Evolutionary conservation across 2,113 vertebrate species (phyloP), one percentile per base, ranked within the genome.

Genomic region (Brachyistius frenatus): DNA sequence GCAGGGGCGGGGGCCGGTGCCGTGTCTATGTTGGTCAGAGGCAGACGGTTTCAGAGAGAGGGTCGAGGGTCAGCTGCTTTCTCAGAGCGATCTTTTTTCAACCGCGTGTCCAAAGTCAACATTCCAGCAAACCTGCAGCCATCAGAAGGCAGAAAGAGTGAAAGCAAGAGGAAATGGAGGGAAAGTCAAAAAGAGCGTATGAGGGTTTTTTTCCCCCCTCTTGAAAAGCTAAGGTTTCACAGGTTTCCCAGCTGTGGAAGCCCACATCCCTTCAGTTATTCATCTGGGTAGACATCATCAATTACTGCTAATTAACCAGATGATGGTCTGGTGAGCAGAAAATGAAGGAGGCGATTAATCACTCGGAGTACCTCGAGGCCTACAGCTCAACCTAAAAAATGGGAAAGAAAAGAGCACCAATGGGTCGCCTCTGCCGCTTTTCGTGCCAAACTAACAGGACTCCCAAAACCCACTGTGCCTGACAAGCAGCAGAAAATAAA

Each of bases 311-410:
- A 94, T 94, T 89, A 94, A 93, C 81, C 83, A 73, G 78, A 92
- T 94, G 94, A 94, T 93, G 93, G 92, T 94, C 93, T 80, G 86
- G 78, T 94, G 93, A 93, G 79, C 90, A 92, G 86, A 91, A 87
- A 88, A 90, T 76, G 81, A 87, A 89, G 73, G 63, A 67, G 68
- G 83, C 56, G 74, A 93, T 93, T 91, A 87, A 92, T 90, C 89
- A 89, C 66, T 78, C 56, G 52, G 60, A 60, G 73, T 83, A 84
- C 71, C 76, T 86, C 69, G 6, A 66, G 75, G 62, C 39, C 50
- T 15, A 52, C 5, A n/a, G 49, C 49, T 66, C 50, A 60, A 71
- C 57, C 63, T 63, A 52, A 73, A 52, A 52, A 6, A 39, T 32
- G 35, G 11, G 49, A 56, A 62, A 16, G 33, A 80, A 74, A 81